Base-by-base conservation (phyloP, 2,113 vertebrate species). In the Rhadina sibilatrix region DNA sequence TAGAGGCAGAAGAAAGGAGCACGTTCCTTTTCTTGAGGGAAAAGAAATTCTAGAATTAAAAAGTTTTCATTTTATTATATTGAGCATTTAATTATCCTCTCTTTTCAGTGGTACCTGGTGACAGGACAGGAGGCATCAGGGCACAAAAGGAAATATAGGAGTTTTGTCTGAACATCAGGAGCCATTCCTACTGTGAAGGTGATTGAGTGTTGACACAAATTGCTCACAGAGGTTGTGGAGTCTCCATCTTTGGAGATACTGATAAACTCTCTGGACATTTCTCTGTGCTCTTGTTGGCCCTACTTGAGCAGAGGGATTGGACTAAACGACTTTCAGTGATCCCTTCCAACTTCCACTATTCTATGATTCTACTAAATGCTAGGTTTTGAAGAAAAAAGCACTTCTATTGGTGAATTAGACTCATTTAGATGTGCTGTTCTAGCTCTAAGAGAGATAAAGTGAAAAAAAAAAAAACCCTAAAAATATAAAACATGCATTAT, bases 401-500 rank as follows among this genome's bases (percentile, higher is more conserved):
- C 9, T 35, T 83, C 9, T 54, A 4, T 5, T 68, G 13, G 5
- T 27, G 16, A 54, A 47, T 46, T 47, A 42, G 42, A 24, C 10
- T 72, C 6, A 40, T 50, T 84, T 68, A 60, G 15, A 35, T 56
- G 5, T 37, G 18, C 25, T 66, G 16, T 50, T 83, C 19, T 63
- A 86, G 10, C 3, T 61, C 37, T 44, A 57, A 68, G 9, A 71
- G 2, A 66, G 7, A 38, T 10, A 44, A 56, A 60, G 30, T 21
- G 5, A n/a, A 42, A 40, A 21, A 59, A 38, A 38, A 38, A 38
- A 56, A 42, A 56, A 3, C 2, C 0, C 1, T 35, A 65, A 23
- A 66, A 53, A 37, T 33, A 49, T 10, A 46, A 82, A 69, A 24
- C 1, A 6, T 30, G 6, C 6, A 19, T 42, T 61, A 50, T 25